Base-by-base conservation (phyloP, 1,140 invertebrate species). In the Cotesia chilonis region DNA sequence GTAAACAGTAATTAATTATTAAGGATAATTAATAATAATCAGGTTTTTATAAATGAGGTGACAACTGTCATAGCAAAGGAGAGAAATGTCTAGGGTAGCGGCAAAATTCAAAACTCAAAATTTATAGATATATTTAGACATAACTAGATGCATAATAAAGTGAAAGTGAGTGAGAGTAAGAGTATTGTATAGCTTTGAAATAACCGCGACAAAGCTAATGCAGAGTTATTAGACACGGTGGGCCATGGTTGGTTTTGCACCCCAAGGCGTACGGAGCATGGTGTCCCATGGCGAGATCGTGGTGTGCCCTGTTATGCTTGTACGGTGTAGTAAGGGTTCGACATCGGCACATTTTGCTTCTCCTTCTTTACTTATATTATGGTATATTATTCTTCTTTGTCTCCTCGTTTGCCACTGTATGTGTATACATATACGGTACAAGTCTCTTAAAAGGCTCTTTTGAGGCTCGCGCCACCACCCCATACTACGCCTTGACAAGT, bases 141-240 rank as follows among this genome's bases (percentile, higher is more conserved):
- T 28, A 28, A 28, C 28, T 28, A 36, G 9, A 51, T 20, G 28
- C 17, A 28, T 59, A 54, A 9, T 59, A 14, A 35, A 28, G 75
- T 71, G 54, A 68, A 74, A 74, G 68, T 54, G 70, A 72, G 47
- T 68, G 52, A 69, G 74, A 75, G 65, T 72, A 77, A 76, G 41
- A 47, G 41, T 47, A 10, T n/a, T 57, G 64, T 75, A 76, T 75
- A 76, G 74, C 76, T 83, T 83, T 82, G 83, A 70, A 78, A 70
- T 74, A 73, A 65, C 74, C 74, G 77, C 76, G 82, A 82, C 82
- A 81, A 85, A 82, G 83, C 78, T 84, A 85, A 85, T 84, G 80
- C 78, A 71, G 72, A 76, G 73, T 85, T 85, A 85, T 85, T 85
- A 84, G 78, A 72, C 78, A 75, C 63, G 76, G 77, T 79, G 76